Evolutionary conservation across 2,797 vertebrate genomes (phyloP).

Genomic region (Xenops minutus): DNA sequence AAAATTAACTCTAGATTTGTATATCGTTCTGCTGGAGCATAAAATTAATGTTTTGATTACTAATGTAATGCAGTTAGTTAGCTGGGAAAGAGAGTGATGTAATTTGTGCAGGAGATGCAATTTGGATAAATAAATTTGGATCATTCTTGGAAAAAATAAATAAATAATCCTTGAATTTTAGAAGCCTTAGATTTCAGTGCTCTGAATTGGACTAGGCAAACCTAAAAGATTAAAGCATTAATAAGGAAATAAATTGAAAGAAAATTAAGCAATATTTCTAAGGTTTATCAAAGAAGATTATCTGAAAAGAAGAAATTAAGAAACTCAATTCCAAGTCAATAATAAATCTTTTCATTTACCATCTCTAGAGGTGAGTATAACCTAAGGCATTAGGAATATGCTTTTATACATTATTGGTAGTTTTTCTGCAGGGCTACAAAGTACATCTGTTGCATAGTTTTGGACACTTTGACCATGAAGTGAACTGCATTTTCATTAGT

Average conservation of each 20-base stretch:
- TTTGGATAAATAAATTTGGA: neutral
- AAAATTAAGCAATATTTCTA: neutral
- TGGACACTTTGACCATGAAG: neutral
- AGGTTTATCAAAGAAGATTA: neutral
- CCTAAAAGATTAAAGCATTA: neutral
- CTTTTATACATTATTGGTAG: neutral
- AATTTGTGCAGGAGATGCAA: neutral
- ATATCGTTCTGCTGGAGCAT: neutral
- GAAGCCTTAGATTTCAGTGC: neutral
- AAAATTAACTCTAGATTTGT: neutral
- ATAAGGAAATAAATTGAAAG: neutral
- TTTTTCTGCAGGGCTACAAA: neutral
- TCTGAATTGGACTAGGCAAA: neutral
- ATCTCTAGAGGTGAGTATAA: neutral
- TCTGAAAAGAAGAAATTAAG: neutral
- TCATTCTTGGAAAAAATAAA: neutral
- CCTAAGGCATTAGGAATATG: neutral
- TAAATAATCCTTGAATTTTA: neutral
- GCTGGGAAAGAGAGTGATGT: neutral
- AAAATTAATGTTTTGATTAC: neutral
- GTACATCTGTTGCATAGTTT: neutral
- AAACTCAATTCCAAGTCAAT: neutral
- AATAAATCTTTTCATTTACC: neutral
- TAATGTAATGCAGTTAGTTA: neutral
- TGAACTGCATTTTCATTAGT: neutral